Base-by-base conservation (phyloP, 2,888 invertebrate species). In the Globia sparganii region DNA sequence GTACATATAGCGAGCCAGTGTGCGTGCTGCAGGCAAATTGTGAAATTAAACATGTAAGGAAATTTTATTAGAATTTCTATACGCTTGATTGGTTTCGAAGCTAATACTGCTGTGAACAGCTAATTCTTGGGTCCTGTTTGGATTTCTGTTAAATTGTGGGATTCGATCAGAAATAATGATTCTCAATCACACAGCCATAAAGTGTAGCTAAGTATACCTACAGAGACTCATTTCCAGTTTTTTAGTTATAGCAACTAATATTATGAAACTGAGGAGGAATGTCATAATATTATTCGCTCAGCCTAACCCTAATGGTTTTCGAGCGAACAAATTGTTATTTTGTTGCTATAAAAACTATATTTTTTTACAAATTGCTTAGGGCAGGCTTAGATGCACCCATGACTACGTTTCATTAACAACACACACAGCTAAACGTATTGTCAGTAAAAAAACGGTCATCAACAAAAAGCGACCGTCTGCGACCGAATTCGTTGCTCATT, bases 21-120 rank as follows among this genome's bases (percentile, higher is more conserved):
- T 79, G 82, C 8, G 79, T 66, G 79, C 65, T 75, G 75, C 66
- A 82, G 61, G 84, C 68, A 78, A 78, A 79, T 86, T 79, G 79
- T 73, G 72, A 80, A 87, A 84, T 83, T 85, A 78, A 75, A 83
- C 64, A 72, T 67, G 70, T 72, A 64, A 66, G 75, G 80, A 83
- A 80, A 73, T 72, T 77, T 34, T 80, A 72, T 70, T 70, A 76
- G 43, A 80, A 66, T 83, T 73, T 72, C 49, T 53, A 53, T 56
- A 61, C 59, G 80, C 69, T 25, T 70, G 61, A 67, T 76, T 69
- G 70, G 62, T 71, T 82, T 67, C 34, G 66, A 40, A 64, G 61
- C 56, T 65, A 66, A 83, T 74, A 74, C 46, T 67, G 65, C 78
- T 62, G 66, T 58, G 72, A 81, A 77, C 46, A 53, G 66, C 28